These are phyloP conservation scores for Plutella xylostella DNA, from an alignment of 2,888 invertebrate species.

Conservation along the genomic window DNA sequence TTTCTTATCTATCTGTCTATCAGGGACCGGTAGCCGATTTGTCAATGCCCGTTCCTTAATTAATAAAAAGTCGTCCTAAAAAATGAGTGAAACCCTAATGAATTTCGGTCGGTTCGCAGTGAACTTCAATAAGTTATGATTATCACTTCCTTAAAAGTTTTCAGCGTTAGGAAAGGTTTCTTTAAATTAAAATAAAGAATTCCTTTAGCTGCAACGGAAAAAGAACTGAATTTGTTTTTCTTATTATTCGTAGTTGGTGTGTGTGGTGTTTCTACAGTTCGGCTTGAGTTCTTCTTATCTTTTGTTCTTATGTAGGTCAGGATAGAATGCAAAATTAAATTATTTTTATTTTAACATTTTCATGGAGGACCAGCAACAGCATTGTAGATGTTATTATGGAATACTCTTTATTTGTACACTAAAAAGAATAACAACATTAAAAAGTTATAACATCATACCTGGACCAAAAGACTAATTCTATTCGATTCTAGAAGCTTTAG, in stretches of 20 bases:
- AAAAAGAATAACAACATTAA: too few species aligned
- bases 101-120: slow-evolving; percentile 43
- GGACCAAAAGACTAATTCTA: too few species aligned
- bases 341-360: too few species aligned
- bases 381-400: too few species aligned
- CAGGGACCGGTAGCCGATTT: slow-evolving; percentile 60
- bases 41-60: slow-evolving; percentile 63
- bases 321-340: too few species aligned
- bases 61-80: slow-evolving; percentile 55
- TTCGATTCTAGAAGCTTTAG: too few species aligned
- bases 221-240: slow-evolving; percentile 10
- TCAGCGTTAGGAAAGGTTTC: slow-evolving; percentile 26
- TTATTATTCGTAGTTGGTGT: slow-evolving; percentile 8
- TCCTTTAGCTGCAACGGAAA: slow-evolving; percentile 20
- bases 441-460: too few species aligned
- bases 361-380: too few species aligned
- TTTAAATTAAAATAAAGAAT: slow-evolving; percentile 27
- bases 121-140: slow-evolving; percentile 50
- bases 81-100: slow-evolving; percentile 60
- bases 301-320: too few species aligned
- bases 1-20: slow-evolving; percentile 54
- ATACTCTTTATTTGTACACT: too few species aligned
- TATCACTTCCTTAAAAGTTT: slow-evolving; percentile 39
- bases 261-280: background rate
- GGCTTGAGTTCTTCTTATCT: background rate